Evolutionary conservation across 2,113 vertebrate genomes (phyloP).

Genomic region (Scomber japonicus): DNA sequence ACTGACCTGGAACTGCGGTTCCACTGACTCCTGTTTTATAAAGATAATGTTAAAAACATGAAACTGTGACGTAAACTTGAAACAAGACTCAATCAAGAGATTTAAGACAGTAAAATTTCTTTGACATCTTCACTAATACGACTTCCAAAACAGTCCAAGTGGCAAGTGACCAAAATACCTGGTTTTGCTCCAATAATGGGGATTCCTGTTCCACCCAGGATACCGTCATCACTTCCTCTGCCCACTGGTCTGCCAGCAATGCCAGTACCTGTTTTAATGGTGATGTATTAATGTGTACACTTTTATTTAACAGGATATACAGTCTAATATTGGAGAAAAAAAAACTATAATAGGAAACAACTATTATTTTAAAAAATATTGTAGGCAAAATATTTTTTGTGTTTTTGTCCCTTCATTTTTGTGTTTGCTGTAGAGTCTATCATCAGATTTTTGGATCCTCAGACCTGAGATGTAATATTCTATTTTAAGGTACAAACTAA

Average conservation of each 20-base stretch:
- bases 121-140: background rate
- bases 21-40: constrained; percentile 71
- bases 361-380: background rate
- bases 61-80: background rate
- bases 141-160: background rate
- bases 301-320: constrained; percentile 4
- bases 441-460: background rate
- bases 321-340: background rate
- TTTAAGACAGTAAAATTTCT: background rate
- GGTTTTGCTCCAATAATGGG: constrained; percentile 79
- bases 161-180: constrained; percentile 65
- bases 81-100: background rate
- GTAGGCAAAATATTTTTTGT: background rate
- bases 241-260: constrained; percentile 65
- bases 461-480: background rate
- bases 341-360: background rate
- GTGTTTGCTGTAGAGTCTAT: background rate
- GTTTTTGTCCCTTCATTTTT: background rate
- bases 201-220: constrained; percentile 78
- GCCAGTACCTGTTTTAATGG: constrained; percentile 67
- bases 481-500: background rate
- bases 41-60: constrained; percentile 13
- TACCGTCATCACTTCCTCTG: constrained; percentile 65
- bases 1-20: constrained; percentile 74
- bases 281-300: constrained; percentile 9